These are phyloP conservation scores for Gavialis gangeticus DNA, from an alignment of 2,113 vertebrate species.

Conservation along the genomic window DNA sequence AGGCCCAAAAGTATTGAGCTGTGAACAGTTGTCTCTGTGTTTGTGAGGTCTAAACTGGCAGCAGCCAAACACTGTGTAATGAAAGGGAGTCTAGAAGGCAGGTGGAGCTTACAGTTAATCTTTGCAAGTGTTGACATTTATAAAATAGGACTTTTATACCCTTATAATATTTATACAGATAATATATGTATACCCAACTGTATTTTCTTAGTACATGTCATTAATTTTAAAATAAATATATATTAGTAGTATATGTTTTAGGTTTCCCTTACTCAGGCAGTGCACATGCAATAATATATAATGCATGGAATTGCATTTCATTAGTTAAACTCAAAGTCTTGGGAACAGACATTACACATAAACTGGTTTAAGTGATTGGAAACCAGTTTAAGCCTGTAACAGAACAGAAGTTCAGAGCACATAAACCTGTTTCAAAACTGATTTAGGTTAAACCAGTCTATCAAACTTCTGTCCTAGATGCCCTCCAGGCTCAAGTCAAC, in stretches of 20 bases:
- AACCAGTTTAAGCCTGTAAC: no score
- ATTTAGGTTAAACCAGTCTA: no score
- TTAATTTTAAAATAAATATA: not conserved
- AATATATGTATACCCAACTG: not conserved
- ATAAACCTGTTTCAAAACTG: no score
- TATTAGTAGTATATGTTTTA: not conserved
- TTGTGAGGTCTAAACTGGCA: slow-evolving; percentile 15
- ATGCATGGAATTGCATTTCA: no score
- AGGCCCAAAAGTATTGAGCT: not conserved
- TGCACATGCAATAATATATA: not conserved
- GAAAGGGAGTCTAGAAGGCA: not conserved
- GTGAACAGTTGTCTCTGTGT: slow-evolving; percentile 28
- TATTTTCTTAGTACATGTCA: slow-evolving; percentile 15
- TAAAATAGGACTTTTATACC: not conserved
- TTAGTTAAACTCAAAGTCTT: no score
- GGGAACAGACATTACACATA: no score
- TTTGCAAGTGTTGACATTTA: not conserved
- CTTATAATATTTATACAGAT: not conserved
- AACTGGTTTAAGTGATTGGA: no score
- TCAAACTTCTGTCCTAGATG: no score
- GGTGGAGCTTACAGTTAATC: not conserved
- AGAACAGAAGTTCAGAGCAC: no score
- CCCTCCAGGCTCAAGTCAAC: no score
- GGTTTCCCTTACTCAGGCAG: not conserved
- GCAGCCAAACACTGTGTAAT: not conserved